phyloP scores from a whole-genome alignment of 1,140 invertebrate genomes.

The Orussus abietinus region DNA sequence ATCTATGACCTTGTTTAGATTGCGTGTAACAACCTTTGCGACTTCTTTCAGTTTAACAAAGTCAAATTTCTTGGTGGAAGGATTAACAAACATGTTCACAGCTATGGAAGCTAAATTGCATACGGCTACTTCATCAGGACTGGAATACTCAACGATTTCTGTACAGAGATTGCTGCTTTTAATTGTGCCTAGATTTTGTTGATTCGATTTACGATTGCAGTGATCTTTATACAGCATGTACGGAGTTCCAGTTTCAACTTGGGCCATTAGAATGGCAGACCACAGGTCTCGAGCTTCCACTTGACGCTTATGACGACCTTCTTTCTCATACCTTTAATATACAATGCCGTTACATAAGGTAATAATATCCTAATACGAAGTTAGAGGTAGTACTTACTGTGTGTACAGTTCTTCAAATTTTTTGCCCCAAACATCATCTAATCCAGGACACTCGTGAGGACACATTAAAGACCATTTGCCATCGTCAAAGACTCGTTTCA shows the following conservation, averaged over 20 bases:
- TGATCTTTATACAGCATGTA: slow-evolving; percentile 99
- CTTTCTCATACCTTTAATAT: slow-evolving; percentile 74
- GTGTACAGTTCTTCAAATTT: slow-evolving; percentile 90
- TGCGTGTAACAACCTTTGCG: slow-evolving; percentile 84
- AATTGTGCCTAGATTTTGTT: slow-evolving; percentile 97
- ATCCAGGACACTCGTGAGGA: slow-evolving; percentile 86
- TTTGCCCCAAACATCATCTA: slow-evolving; percentile 90
- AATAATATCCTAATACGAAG: neutral
- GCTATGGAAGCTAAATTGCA: slow-evolving; percentile 98
- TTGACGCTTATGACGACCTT: slow-evolving; percentile 70
- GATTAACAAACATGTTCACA: slow-evolving; percentile 91
- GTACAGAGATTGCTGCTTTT: slow-evolving; percentile 98
- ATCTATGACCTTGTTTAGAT: slow-evolving; percentile 98
- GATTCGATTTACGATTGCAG: slow-evolving; percentile 97
- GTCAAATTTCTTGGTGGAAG: slow-evolving; percentile 74
- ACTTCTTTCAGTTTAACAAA: slow-evolving; percentile 87
- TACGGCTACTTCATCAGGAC: slow-evolving; percentile 91
- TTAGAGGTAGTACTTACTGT: slow-evolving; percentile 52
- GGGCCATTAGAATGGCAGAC: slow-evolving; percentile 91
- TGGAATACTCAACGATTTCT: slow-evolving; percentile 94
- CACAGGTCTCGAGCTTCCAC: slow-evolving; percentile 87
- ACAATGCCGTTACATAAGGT: slow-evolving; percentile 10
- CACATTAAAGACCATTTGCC: slow-evolving; percentile 95
- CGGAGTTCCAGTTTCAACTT: slow-evolving; percentile 97
- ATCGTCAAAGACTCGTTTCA: slow-evolving; percentile 90